A percentile compares a stretch with the other conserved stretches of the same genome.
phyloP scores from a whole-genome alignment of 2,113 vertebrate genomes.

The Romanogobio albipinnatus region DNA sequence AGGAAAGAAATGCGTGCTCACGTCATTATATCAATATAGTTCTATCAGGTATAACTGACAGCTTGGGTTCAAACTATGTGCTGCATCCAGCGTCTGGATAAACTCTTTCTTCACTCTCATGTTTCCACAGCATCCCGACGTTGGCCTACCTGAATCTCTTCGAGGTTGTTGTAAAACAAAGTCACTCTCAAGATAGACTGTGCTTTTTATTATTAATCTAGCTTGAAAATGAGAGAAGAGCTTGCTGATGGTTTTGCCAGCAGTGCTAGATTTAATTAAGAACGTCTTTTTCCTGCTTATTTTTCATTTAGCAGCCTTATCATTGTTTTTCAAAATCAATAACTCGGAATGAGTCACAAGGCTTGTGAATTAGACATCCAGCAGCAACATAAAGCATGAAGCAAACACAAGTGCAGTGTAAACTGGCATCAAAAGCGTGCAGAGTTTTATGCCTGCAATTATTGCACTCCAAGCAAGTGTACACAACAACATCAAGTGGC shows the following conservation, averaged over 20 bases:
- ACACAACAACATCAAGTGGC: slow-evolving; percentile 28
- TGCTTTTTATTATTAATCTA: slow-evolving; percentile 10
- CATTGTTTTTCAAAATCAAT: slow-evolving; percentile 62
- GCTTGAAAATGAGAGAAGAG: background rate
- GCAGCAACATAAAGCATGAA: slow-evolving; percentile 51
- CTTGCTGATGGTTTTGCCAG: background rate
- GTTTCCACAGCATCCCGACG: background rate
- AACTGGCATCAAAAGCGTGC: slow-evolving; percentile 31
- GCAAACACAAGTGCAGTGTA: background rate
- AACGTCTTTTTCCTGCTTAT: slow-evolving; percentile 48
- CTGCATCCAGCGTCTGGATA: background rate
- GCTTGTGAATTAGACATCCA: slow-evolving; percentile 50
- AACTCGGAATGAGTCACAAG: slow-evolving; percentile 52
- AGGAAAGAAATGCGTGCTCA: background rate
- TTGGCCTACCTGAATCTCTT: background rate
- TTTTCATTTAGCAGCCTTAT: slow-evolving; percentile 36
- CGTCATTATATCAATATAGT: background rate
- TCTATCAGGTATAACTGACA: background rate
- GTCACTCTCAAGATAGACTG: background rate
- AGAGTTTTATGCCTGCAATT: slow-evolving; percentile 31
- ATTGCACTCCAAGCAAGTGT: slow-evolving; percentile 41
- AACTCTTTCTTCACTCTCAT: background rate
- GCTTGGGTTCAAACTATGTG: background rate
- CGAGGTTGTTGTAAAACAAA: background rate
- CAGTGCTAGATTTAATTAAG: slow-evolving; percentile 56